These are phyloP conservation scores for Pelosia muscerda DNA, from an alignment of 2,888 invertebrate species.

Conservation along the genomic window DNA sequence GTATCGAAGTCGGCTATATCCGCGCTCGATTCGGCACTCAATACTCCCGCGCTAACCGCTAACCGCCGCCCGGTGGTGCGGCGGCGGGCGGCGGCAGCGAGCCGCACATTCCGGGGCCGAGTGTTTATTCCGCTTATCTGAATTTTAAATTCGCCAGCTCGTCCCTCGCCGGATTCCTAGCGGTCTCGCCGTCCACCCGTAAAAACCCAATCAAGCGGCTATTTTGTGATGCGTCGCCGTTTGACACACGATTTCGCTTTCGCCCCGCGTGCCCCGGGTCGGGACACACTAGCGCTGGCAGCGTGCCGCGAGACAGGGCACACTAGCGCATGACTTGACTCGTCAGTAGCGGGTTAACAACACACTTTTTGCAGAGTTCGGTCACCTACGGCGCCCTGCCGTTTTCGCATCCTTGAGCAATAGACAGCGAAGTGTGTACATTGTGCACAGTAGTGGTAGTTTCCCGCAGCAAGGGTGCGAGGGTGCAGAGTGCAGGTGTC, in stretches of 20 bases:
- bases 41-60: too few relatives aligned
- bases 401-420: neutral
- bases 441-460: neutral
- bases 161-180: slow-evolving; percentile 65
- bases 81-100: slow-evolving; percentile 16
- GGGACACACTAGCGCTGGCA: neutral
- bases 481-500: neutral
- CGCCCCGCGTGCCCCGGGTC: slow-evolving; percentile 41
- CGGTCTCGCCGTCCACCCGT: slow-evolving; percentile 76
- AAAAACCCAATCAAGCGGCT: slow-evolving; percentile 79
- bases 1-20: neutral
- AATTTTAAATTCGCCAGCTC: slow-evolving; percentile 76
- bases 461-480: neutral
- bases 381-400: neutral
- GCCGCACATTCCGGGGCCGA: slow-evolving; percentile 60
- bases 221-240: slow-evolving; percentile 71
- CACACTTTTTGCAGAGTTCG: slow-evolving; percentile 5
- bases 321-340: neutral
- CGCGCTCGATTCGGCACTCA: too few relatives aligned
- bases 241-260: slow-evolving; percentile 75
- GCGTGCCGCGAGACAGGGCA: too few relatives aligned
- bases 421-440: neutral
- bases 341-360: slow-evolving; percentile 1
- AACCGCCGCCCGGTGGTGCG: slow-evolving; percentile 1
- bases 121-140: slow-evolving; percentile 83